phyloP scores from a whole-genome alignment of 2,797 vertebrate genomes.

The Lemur catta region DNA sequence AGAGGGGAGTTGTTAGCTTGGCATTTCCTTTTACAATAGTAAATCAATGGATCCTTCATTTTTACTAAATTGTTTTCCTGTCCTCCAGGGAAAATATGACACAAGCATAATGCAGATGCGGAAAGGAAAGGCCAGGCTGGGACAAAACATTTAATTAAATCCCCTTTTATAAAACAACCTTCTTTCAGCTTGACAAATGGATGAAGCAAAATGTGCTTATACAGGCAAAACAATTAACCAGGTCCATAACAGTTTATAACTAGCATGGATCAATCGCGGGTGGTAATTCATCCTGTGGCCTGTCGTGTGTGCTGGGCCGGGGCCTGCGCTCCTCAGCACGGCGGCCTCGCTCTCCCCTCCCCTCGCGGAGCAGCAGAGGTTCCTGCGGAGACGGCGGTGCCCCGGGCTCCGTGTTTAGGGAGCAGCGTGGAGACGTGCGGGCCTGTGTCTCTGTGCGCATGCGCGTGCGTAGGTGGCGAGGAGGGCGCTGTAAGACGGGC shows the following conservation, averaged over 20 bases:
- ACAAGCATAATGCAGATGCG: slow-evolving; percentile 55
- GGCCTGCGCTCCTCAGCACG: background rate
- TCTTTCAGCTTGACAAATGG: slow-evolving; percentile 72
- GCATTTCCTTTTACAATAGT: slow-evolving; percentile 70
- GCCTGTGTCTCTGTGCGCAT: too few relatives aligned
- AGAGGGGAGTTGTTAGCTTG: slow-evolving; percentile 58
- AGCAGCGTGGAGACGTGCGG: too few relatives aligned
- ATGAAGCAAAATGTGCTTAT: slow-evolving; percentile 74
- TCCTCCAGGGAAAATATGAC: slow-evolving; percentile 77
- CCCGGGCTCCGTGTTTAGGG: background rate
- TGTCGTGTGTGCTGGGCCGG: background rate
- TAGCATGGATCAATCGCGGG: slow-evolving; percentile 40
- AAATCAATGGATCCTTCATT: slow-evolving; percentile 79
- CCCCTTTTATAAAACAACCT: slow-evolving; percentile 73
- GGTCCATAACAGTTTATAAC: slow-evolving; percentile 53
- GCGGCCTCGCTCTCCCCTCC: background rate
- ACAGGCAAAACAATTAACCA: slow-evolving; percentile 71
- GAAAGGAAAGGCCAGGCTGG: slow-evolving; percentile 56
- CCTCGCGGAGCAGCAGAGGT: background rate
- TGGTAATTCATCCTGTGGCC: background rate
- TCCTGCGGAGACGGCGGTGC: too few relatives aligned
- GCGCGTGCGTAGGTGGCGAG: fast-evolving
- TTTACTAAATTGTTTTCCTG: slow-evolving; percentile 78
- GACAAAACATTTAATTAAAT: slow-evolving; percentile 79
- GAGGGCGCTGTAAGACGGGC: background rate